Evolutionary conservation across 1,140 invertebrate genomes (phyloP), one percentile per base, ranked within the genome.

Genomic region (Leptopilina clavipes): DNA sequence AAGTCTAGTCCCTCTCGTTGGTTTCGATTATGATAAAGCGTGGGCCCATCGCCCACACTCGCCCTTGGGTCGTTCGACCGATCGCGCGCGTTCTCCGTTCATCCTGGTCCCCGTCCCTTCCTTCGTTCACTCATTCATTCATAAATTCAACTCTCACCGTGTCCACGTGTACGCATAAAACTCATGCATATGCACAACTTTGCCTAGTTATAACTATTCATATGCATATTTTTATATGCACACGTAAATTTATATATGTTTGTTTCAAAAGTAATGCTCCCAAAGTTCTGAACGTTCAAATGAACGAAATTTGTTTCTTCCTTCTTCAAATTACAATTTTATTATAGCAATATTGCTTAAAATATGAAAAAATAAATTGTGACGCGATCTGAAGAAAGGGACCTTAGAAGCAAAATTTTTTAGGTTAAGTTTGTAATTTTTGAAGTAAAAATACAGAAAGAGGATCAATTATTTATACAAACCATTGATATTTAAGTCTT

Each of bases 1-100:
- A 79, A 80, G 78, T 82, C 85, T 86, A 85, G 82, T 78, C 77
- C 74, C 59, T 65, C 59, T 31, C 79, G 82, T 81, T 81, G 86
- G 83, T 88, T 82, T 84, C 85, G 83, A 87, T 88, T 88, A 86
- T 86, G 85, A 88, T 85, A 85, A 78, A 82, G 82, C 85, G 86
- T 86, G 83, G 85, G 84, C 78, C 59, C 59, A 81, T 77, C 79
- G 76, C 87, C 87, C 81, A 88, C 87, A 79, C 85, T 77, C 84
- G 85, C 87, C 86, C 87, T 88, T 88, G 86, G 84, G 78, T 81
- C 80, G 82, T 84, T 86, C 85, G 48, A 17, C 76, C 82, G 77
- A 56, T 76, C 25, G 45, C 77, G 77, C 78, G 76, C 72, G 73
- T 76, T 56, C 71, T 73, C 48, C 48, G 48, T 52, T 71, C 72